phyloP scores from a whole-genome alignment of 2,113 vertebrate species.

The Scalopus aquaticus region DNA sequence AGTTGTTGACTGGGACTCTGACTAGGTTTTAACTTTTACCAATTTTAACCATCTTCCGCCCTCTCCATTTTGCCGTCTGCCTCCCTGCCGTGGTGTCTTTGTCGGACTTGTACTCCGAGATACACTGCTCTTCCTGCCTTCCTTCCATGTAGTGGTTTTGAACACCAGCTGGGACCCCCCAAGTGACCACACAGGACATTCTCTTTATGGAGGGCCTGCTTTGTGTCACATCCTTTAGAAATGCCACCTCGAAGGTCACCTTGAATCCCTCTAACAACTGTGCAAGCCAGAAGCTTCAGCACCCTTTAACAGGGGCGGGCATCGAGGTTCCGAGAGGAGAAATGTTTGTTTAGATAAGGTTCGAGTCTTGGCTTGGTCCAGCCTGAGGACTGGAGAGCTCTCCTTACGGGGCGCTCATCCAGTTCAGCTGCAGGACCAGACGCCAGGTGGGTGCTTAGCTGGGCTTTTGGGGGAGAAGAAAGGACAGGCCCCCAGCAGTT shows the following conservation, averaged over 20 bases:
- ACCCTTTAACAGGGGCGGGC: background rate
- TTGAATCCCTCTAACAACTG: background rate
- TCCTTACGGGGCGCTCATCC: no score
- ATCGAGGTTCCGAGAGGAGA: background rate
- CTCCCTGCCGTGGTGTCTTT: background rate
- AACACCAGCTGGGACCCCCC: background rate
- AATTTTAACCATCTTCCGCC: background rate
- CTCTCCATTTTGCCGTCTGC: background rate
- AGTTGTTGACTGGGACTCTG: constrained; percentile 81
- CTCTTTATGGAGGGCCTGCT: background rate
- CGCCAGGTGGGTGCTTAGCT: background rate
- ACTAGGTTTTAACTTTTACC: constrained; percentile 79
- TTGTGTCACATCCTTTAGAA: background rate
- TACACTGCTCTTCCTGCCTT: background rate
- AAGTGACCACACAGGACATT: background rate
- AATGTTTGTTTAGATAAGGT: background rate
- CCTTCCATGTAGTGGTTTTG: background rate
- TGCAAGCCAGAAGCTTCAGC: background rate
- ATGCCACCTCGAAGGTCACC: no score
- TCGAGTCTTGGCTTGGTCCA: background rate
- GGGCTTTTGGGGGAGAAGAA: background rate
- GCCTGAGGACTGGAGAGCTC: background rate
- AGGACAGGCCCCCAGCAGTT: background rate
- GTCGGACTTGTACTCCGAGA: background rate
- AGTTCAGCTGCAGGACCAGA: background rate